Conservation (phyloP, 2,888 invertebrate species). For the Melanargia galathea region DNA sequence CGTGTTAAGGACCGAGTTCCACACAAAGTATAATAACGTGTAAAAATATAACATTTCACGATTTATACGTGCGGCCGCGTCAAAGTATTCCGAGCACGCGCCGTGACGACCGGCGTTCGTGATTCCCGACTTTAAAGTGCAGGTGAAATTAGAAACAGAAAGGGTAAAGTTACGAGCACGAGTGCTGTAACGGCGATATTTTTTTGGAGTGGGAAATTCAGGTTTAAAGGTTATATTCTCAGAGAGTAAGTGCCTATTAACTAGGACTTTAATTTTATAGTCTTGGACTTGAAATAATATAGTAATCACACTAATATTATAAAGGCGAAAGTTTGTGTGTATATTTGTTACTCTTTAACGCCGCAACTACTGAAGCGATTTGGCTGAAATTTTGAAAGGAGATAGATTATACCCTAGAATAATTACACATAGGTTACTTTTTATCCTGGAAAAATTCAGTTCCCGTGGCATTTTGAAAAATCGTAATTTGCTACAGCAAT, state of each 20-base stretch:
- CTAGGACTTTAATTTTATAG: no score
- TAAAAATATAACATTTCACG: constrained; percentile 40
- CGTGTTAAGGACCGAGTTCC: constrained; percentile 25
- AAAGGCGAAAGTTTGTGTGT: no score
- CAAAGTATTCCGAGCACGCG: constrained; percentile 46
- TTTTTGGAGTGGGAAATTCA: neutral
- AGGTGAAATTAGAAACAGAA: constrained; percentile 31
- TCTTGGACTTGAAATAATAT: no score
- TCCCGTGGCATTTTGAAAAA: no score
- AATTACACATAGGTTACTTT: no score
- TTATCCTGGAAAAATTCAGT: no score
- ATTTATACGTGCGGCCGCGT: constrained; percentile 29
- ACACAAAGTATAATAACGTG: constrained; percentile 32
- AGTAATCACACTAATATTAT: no score
- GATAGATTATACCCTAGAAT: no score
- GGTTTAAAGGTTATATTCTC: neutral
- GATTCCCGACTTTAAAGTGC: constrained; percentile 27
- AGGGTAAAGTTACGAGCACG: neutral
- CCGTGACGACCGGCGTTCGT: constrained; percentile 39
- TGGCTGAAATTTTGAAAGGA: no score
- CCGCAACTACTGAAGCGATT: no score
- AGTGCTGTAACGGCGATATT: neutral
- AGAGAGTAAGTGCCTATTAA: neutral
- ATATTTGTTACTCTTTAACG: no score
- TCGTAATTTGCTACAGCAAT: no score